Evolutionary conservation across 2,797 vertebrate genomes (phyloP).

Genomic region (Emys orbicularis): DNA sequence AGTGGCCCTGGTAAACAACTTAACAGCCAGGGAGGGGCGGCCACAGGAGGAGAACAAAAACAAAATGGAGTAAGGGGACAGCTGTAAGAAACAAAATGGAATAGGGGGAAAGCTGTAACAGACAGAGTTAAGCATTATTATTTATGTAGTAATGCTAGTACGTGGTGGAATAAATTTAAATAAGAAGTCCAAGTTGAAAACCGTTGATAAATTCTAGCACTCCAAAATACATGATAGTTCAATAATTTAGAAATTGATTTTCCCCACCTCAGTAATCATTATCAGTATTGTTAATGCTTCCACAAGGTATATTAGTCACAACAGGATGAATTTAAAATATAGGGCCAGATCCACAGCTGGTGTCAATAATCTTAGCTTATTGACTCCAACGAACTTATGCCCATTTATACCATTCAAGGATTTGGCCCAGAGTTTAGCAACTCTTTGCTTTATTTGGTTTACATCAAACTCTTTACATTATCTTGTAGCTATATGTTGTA

Average conservation of each 20-base stretch:
- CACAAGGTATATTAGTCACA: neutral
- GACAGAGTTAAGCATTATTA: neutral
- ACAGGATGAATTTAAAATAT: neutral
- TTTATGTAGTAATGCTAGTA: neutral
- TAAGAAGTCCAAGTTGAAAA: neutral
- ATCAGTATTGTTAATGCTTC: neutral
- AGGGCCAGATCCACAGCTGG: neutral
- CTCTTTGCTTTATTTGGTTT: neutral
- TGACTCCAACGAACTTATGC: neutral
- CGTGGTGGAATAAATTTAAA: slow-evolving; percentile 10
- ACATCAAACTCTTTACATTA: neutral
- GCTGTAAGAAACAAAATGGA: no score
- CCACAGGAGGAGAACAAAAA: no score
- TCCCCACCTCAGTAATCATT: slow-evolving; percentile 14
- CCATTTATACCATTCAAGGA: neutral
- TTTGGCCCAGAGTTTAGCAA: neutral
- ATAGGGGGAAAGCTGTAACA: no score
- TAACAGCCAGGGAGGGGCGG: no score
- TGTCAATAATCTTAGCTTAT: neutral
- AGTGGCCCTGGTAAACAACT: no score
- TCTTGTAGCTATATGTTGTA: neutral
- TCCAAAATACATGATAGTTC: neutral
- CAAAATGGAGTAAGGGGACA: no score
- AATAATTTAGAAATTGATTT: neutral
- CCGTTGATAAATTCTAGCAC: neutral